A percentile compares a stretch with the other conserved stretches of the same genome.
These are phyloP conservation scores for Tribolium madens DNA, from an alignment of 1,140 invertebrate species.

Conservation along the genomic window DNA sequence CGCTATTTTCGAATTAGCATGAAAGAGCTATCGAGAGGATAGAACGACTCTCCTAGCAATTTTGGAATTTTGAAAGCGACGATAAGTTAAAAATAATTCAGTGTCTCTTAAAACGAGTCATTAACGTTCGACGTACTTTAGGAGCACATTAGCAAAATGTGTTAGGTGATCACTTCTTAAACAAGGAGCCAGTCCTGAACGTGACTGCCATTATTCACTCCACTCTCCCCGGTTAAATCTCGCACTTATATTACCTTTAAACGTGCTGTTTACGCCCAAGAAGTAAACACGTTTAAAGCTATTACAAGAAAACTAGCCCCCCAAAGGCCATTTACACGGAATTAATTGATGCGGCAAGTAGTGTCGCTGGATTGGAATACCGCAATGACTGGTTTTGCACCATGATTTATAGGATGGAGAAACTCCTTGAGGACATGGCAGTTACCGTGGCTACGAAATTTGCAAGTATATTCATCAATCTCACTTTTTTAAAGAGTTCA, in stretches of 20 bases:
- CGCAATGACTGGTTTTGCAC: neutral
- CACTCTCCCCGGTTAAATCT: neutral
- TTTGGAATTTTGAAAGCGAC: neutral
- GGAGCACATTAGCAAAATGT: slow-evolving; percentile 31
- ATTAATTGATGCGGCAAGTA: slow-evolving; percentile 20
- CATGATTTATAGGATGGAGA: neutral
- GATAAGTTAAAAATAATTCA: neutral
- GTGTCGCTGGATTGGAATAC: neutral
- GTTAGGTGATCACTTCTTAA: slow-evolving; percentile 37
- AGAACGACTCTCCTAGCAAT: neutral
- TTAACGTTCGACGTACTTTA: slow-evolving; percentile 31
- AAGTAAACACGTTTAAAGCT: slow-evolving; percentile 22
- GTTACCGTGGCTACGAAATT: no score
- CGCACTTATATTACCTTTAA: slow-evolving; percentile 8
- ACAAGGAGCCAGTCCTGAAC: slow-evolving; percentile 10
- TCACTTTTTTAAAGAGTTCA: no score
- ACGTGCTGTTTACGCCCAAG: slow-evolving; percentile 20
- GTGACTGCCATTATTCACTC: slow-evolving; percentile 32
- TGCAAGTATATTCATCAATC: no score
- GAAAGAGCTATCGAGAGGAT: slow-evolving; percentile 1
- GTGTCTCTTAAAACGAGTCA: slow-evolving; percentile 29
- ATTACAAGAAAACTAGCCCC: slow-evolving; percentile 6
- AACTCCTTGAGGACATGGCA: neutral
- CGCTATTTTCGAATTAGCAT: slow-evolving; percentile 34
- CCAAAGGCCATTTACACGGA: neutral